These are phyloP conservation scores for Sebastiscus tertius DNA, from an alignment of 2,797 vertebrate species.

Conservation along the genomic window DNA sequence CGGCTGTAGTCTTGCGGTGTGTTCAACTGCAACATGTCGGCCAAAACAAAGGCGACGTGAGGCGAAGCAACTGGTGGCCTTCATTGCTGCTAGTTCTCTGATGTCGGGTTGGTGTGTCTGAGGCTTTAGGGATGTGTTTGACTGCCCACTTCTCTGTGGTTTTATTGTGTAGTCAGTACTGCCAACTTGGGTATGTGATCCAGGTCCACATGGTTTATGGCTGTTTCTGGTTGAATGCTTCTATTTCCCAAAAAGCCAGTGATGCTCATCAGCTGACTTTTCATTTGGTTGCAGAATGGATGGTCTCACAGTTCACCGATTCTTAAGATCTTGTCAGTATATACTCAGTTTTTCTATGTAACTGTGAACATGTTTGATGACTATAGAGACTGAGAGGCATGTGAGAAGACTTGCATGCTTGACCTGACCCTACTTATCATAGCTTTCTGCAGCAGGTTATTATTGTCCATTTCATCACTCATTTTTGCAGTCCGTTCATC, in stretches of 20 bases:
- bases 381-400: neutral
- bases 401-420: constrained; percentile 5
- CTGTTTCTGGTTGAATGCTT: constrained; percentile 4
- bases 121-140: neutral
- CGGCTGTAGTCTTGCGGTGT: too few species aligned
- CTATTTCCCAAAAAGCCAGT: neutral
- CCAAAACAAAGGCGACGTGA: too few species aligned
- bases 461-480: constrained; percentile 47
- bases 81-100: too few species aligned
- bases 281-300: neutral
- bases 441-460: constrained; percentile 54
- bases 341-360: neutral
- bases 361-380: neutral
- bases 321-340: neutral
- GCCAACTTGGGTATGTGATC: neutral
- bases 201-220: neutral
- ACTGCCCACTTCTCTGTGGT: neutral
- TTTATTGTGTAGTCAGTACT: neutral
- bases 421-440: constrained; percentile 33
- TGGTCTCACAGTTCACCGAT: neutral
- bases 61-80: too few species aligned
- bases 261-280: neutral
- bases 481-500: constrained; percentile 58
- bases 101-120: too few species aligned
- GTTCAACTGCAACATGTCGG: too few species aligned